Evolutionary conservation across 1,140 invertebrate species (phyloP).

Genomic region (Temnothorax longispinosus): DNA sequence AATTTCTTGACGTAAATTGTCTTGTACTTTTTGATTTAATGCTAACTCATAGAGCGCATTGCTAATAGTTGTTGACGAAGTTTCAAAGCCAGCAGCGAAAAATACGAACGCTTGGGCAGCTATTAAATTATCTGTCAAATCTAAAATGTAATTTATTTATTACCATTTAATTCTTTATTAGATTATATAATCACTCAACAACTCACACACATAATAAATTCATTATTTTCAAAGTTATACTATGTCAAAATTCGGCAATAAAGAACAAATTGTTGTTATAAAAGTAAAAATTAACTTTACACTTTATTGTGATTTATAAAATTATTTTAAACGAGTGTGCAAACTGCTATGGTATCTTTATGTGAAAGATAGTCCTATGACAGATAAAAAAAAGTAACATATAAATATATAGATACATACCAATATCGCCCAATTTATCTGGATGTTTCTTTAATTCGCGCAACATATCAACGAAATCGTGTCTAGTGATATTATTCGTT

Average conservation of each 20-base stretch:
- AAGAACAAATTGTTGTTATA: no score
- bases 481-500: conserved; percentile 83
- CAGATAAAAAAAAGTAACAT: conserved; percentile 66
- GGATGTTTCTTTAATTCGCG: conserved; percentile 83
- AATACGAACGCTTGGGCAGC: conserved; percentile 83
- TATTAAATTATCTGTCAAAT: conserved; percentile 74
- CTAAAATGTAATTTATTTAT: conserved; percentile 51
- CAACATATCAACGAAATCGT: conserved; percentile 87
- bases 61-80: conserved; percentile 86
- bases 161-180: background rate
- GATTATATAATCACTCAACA: background rate
- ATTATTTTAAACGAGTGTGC: background rate
- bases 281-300: background rate
- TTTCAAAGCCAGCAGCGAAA: conserved; percentile 87
- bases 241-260: no score
- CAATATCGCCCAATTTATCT: conserved; percentile 64
- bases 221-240: no score
- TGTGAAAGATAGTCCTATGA: background rate
- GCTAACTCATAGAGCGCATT: conserved; percentile 76
- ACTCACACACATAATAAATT: background rate
- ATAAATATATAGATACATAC: conserved; percentile 71
- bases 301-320: background rate
- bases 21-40: background rate
- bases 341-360: background rate
- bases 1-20: background rate